Conservation (phyloP, 1,140 invertebrate species). For the Zaprionus taronus region DNA sequence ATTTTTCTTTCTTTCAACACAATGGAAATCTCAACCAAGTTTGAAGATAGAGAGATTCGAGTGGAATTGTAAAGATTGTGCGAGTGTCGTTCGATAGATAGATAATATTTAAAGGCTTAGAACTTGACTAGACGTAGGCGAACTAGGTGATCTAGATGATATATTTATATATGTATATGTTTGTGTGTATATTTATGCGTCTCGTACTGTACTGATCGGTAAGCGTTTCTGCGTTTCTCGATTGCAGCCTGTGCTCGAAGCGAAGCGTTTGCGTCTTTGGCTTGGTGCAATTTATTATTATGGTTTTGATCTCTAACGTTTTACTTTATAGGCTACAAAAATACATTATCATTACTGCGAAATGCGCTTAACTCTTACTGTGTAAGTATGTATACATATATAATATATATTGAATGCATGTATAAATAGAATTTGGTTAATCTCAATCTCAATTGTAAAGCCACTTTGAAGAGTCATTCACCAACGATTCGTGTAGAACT, state of each 20-base stretch:
- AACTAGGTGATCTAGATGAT: slow-evolving; percentile 37
- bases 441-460: slow-evolving; percentile 66
- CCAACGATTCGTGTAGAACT: slow-evolving; percentile 81
- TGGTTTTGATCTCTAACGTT: not conserved
- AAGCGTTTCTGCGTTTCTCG: slow-evolving; percentile 74
- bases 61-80: slow-evolving; percentile 25
- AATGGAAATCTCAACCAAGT: slow-evolving; percentile 37
- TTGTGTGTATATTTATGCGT: slow-evolving; percentile 45
- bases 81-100: slow-evolving; percentile 30
- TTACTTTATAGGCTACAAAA: slow-evolving; percentile 66
- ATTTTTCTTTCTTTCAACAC: slow-evolving; percentile 11
- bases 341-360: slow-evolving; percentile 54
- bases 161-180: slow-evolving; percentile 26
- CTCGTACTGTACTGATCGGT: slow-evolving; percentile 78
- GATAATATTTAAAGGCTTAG: slow-evolving; percentile 21
- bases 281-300: slow-evolving; percentile 61
- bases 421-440: slow-evolving; percentile 75
- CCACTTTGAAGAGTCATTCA: slow-evolving; percentile 60
- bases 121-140: slow-evolving; percentile 40
- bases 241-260: slow-evolving; percentile 65
- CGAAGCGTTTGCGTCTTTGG: slow-evolving; percentile 72
- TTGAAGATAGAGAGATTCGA: slow-evolving; percentile 8
- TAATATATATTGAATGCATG: slow-evolving; percentile 30
- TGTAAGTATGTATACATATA: slow-evolving; percentile 17
- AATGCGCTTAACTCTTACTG: slow-evolving; percentile 40